Evolutionary conservation across 1,140 invertebrate genomes (phyloP).

Genomic region (Colletes latitarsis): DNA sequence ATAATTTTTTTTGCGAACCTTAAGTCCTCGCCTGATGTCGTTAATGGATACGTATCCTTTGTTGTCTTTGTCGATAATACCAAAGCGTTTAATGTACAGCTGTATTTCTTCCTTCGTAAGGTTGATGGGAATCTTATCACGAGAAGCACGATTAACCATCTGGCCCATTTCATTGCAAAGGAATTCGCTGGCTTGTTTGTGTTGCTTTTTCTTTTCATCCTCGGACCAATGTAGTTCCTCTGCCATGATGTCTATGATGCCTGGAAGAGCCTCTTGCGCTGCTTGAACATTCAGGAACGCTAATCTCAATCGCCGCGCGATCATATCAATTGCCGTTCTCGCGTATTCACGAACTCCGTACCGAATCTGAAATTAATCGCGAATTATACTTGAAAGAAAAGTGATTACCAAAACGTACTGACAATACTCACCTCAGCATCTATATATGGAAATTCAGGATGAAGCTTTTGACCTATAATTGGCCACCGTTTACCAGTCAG

Average conservation of each 20-base stretch:
- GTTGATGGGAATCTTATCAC: slow-evolving; percentile 95
- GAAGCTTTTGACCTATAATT: slow-evolving; percentile 97
- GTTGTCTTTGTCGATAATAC: slow-evolving; percentile 95
- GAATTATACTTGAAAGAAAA: not conserved
- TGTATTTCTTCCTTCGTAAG: slow-evolving; percentile 97
- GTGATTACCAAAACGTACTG: not conserved
- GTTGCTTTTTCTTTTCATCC: slow-evolving; percentile 90
- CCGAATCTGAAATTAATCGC: slow-evolving; percentile 82
- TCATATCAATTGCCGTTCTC: slow-evolving; percentile 97
- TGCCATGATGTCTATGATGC: slow-evolving; percentile 97
- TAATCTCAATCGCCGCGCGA: slow-evolving; percentile 94
- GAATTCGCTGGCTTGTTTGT: slow-evolving; percentile 90
- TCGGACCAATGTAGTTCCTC: slow-evolving; percentile 97
- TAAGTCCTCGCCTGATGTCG: slow-evolving; percentile 95
- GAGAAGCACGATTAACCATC: slow-evolving; percentile 92
- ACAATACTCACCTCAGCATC: slow-evolving; percentile 92
- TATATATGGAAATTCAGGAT: slow-evolving; percentile 99
- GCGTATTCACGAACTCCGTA: slow-evolving; percentile 98
- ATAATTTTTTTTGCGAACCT: slow-evolving; percentile 83
- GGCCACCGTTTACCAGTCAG: slow-evolving; percentile 98
- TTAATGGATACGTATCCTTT: slow-evolving; percentile 99
- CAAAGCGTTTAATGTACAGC: slow-evolving; percentile 96
- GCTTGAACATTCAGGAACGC: slow-evolving; percentile 98
- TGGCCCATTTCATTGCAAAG: slow-evolving; percentile 98
- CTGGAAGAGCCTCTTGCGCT: slow-evolving; percentile 96